phyloP scores from a whole-genome alignment of 2,113 vertebrate genomes.

The Anser brachyrhynchus region DNA sequence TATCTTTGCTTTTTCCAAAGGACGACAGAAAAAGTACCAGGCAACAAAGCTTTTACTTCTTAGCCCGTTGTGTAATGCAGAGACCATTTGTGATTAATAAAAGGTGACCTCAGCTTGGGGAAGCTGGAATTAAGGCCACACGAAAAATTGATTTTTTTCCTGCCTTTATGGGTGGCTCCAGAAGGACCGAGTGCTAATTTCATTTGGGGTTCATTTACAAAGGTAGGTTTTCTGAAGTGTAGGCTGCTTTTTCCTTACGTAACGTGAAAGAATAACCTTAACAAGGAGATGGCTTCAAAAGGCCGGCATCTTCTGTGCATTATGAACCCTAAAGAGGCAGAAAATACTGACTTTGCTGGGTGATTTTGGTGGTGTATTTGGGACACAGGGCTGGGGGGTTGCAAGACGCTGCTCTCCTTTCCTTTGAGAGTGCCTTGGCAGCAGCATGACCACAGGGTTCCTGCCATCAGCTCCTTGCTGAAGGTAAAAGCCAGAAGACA shows the following conservation, averaged over 20 bases:
- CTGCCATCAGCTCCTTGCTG: background rate
- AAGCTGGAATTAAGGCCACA: background rate
- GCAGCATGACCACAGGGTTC: background rate
- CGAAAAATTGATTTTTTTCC: background rate
- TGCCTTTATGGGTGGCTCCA: background rate
- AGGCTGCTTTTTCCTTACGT: background rate
- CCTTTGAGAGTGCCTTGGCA: background rate
- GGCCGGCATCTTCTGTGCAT: background rate
- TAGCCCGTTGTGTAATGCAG: background rate
- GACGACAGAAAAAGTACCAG: background rate
- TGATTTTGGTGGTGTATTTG: background rate
- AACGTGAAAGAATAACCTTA: background rate
- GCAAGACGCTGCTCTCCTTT: background rate
- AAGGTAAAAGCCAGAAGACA: background rate
- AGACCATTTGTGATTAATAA: background rate
- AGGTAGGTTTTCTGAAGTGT: background rate
- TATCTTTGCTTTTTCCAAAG: background rate
- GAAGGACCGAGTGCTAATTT: background rate
- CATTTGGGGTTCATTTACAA: background rate
- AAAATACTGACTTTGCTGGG: background rate
- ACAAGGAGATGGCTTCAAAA: background rate
- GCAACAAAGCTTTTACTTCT: constrained; percentile 27
- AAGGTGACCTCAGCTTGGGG: background rate
- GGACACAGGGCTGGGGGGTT: background rate
- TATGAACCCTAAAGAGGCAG: background rate